phyloP scores from a whole-genome alignment of 2,797 vertebrate genomes.

The Sus cebifrons region DNA sequence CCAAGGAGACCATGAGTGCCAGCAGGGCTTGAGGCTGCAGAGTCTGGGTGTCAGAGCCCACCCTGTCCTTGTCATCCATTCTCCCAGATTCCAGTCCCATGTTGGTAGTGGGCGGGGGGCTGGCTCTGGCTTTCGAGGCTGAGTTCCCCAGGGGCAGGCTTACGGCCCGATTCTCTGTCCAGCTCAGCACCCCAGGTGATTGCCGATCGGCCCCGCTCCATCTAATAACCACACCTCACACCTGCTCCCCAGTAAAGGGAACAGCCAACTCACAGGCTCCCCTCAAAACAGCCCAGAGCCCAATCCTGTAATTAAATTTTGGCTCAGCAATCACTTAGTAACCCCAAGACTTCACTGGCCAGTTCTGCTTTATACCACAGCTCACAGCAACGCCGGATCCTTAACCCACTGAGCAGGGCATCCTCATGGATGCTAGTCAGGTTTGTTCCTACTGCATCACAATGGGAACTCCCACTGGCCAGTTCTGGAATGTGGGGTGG shows the following conservation, averaged over 20 bases:
- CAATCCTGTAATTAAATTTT: conserved; percentile 73
- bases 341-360: background rate
- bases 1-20: background rate
- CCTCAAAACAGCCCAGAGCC: conserved; percentile 24
- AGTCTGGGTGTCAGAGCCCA: background rate
- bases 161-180: background rate
- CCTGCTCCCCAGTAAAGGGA: conserved; percentile 55
- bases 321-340: conserved; percentile 25
- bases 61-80: background rate
- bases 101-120: background rate
- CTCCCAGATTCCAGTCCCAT: background rate
- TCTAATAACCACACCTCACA: conserved; percentile 23
- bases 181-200: background rate
- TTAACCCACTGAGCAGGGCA: no score
- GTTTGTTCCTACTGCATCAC: no score
- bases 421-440: no score
- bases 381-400: no score
- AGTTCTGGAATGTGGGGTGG: background rate
- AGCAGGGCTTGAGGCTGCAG: background rate
- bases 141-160: background rate
- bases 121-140: background rate
- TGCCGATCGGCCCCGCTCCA: background rate
- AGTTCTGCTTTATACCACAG: background rate
- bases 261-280: conserved; percentile 69
- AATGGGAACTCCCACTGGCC: background rate